A percentile compares a stretch with the other conserved stretches of the same genome.
Evolutionary conservation across 2,113 vertebrate genomes (phyloP).

Genomic region (Glaucomys volans): DNA sequence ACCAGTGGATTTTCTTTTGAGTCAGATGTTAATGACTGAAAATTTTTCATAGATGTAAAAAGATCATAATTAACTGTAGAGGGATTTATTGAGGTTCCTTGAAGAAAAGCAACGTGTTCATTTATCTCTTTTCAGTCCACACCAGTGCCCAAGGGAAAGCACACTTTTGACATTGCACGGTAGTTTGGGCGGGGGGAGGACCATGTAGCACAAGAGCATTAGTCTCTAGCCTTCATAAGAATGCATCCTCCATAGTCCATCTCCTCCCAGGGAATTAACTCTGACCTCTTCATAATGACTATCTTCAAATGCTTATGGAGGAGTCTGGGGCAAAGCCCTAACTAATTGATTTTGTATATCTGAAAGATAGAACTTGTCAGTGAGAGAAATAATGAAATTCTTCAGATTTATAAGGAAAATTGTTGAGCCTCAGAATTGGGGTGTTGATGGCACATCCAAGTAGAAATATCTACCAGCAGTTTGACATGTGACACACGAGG

Average conservation of each 20-base stretch:
- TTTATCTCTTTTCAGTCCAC: too few species aligned
- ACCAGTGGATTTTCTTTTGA: too few species aligned
- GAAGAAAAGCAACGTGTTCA: too few species aligned
- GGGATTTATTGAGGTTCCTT: too few species aligned
- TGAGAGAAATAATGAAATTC: neutral
- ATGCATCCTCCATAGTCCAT: neutral
- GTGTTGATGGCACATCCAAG: too few species aligned
- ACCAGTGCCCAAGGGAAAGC: neutral
- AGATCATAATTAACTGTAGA: too few species aligned
- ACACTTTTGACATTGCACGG: neutral
- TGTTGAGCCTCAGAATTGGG: neutral
- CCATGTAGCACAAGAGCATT: rapidly evolving
- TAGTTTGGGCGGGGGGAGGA: neutral
- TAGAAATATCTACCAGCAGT: neutral
- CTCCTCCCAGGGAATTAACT: neutral
- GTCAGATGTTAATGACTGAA: too few species aligned
- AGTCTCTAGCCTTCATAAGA: neutral
- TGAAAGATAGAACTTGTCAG: too few species aligned
- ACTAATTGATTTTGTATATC: neutral
- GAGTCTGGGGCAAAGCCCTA: neutral
- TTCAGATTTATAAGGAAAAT: neutral
- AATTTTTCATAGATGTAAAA: too few species aligned
- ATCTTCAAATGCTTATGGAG: neutral
- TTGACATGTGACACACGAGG: neutral
- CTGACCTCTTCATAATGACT: neutral